These are phyloP conservation scores for Pseudomyrmex sp. DNA, from an alignment of 1,140 invertebrate species.

Conservation along the genomic window DNA sequence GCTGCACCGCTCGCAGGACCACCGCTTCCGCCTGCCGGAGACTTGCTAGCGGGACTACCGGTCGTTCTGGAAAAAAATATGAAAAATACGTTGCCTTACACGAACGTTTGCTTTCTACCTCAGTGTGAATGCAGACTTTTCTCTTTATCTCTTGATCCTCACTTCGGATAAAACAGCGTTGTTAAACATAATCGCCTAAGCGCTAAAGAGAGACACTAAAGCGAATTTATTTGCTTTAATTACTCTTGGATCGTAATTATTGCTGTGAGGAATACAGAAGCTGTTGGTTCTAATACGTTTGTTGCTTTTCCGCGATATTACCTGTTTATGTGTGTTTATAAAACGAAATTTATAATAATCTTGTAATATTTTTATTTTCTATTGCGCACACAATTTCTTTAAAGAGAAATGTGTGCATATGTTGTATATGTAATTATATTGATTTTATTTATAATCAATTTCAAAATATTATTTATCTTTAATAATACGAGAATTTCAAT, in stretches of 20 bases:
- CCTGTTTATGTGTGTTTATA: neutral
- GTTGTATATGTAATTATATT: neutral
- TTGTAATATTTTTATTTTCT: neutral
- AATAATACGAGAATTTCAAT: no score
- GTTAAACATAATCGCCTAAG: neutral
- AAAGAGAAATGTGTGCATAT: neutral
- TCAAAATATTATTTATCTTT: no score
- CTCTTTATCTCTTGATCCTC: neutral
- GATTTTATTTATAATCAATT: no score
- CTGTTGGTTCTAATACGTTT: neutral
- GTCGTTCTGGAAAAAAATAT: constrained; percentile 86
- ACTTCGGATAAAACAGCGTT: neutral
- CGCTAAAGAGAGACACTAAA: neutral
- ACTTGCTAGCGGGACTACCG: constrained; percentile 89
- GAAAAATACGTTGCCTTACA: neutral
- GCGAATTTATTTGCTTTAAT: neutral
- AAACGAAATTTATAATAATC: neutral
- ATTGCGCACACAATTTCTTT: neutral
- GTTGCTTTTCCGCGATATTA: neutral
- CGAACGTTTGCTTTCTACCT: neutral
- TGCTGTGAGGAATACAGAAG: neutral
- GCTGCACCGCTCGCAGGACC: constrained; percentile 73
- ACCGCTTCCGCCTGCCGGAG: constrained; percentile 86
- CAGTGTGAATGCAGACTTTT: neutral
- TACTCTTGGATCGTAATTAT: neutral